phyloP scores from a whole-genome alignment of 2,888 invertebrate species.

The Antheraea yamamai region DNA sequence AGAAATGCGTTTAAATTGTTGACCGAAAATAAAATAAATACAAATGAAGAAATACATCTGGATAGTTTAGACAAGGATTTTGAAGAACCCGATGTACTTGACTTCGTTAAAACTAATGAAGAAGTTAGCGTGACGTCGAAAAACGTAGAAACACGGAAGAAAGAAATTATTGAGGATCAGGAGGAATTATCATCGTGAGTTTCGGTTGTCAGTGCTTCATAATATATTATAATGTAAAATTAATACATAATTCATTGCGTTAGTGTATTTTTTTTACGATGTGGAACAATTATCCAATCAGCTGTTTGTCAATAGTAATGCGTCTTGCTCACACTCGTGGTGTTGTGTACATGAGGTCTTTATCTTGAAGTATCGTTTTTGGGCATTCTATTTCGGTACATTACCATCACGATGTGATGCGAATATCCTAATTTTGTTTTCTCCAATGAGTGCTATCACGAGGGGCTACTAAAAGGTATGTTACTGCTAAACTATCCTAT shows the following conservation, averaged over 20 bases:
- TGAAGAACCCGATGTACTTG: slow-evolving; percentile 36
- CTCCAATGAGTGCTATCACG: slow-evolving; percentile 58
- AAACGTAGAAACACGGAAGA: slow-evolving; percentile 46
- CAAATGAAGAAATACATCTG: slow-evolving; percentile 34
- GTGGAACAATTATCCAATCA: slow-evolving; percentile 54
- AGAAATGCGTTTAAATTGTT: slow-evolving; percentile 33
- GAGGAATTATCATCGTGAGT: slow-evolving; percentile 51
- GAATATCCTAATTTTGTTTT: slow-evolving; percentile 72
- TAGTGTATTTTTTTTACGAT: slow-evolving; percentile 27
- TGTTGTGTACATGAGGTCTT: slow-evolving; percentile 56
- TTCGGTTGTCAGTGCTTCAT: slow-evolving; percentile 18
- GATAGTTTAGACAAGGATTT: slow-evolving; percentile 35
- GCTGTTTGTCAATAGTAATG: slow-evolving; percentile 76
- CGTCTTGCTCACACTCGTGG: slow-evolving; percentile 60
- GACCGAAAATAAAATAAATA: slow-evolving; percentile 35
- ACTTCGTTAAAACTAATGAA: slow-evolving; percentile 35
- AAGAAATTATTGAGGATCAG: slow-evolving; percentile 40
- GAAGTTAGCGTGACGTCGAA: slow-evolving; percentile 45
- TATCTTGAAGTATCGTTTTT: slow-evolving; percentile 72
- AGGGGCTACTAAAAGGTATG: slow-evolving; percentile 61
- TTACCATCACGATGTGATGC: slow-evolving; percentile 78
- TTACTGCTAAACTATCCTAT: slow-evolving; percentile 23
- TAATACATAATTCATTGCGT: slow-evolving; percentile 25
- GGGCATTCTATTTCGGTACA: slow-evolving; percentile 81
- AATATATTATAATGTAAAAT: slow-evolving; percentile 19